Evolutionary conservation across 2,113 vertebrate species (phyloP).

Genomic region (Atractosteus spatula): DNA sequence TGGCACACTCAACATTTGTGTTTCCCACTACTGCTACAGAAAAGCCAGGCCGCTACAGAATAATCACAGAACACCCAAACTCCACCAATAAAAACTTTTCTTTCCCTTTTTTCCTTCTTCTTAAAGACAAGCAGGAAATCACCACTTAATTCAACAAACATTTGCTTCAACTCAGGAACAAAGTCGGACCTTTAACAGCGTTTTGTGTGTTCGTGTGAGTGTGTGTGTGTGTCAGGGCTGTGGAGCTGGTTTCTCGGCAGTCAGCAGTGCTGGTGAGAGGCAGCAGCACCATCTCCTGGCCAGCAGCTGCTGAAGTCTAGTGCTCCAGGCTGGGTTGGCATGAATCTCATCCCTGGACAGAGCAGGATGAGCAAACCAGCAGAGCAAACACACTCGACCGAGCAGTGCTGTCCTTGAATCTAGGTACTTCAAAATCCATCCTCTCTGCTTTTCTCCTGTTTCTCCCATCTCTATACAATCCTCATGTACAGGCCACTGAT

Average conservation of each 20-base stretch:
- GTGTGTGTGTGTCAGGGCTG: slow-evolving; percentile 29
- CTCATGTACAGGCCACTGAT: no score
- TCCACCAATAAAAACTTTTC: slow-evolving; percentile 52
- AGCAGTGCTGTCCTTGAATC: no score
- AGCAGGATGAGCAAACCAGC: no score
- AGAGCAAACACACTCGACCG: no score
- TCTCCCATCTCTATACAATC: no score
- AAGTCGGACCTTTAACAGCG: slow-evolving; percentile 56
- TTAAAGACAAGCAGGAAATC: slow-evolving; percentile 75
- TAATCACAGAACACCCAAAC: slow-evolving; percentile 50
- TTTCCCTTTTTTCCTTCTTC: slow-evolving; percentile 14
- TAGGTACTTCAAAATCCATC: no score
- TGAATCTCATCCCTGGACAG: no score
- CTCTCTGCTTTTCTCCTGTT: no score
- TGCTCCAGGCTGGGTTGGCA: no score
- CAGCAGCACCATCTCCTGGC: slow-evolving; percentile 72
- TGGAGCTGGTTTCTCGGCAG: background rate
- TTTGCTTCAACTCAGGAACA: slow-evolving; percentile 74
- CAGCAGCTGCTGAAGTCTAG: background rate
- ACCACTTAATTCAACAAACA: slow-evolving; percentile 88
- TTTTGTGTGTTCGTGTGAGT: slow-evolving; percentile 24
- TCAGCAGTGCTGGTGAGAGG: slow-evolving; percentile 44
- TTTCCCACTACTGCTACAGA: slow-evolving; percentile 38
- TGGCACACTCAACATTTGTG: slow-evolving; percentile 46
- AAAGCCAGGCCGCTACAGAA: slow-evolving; percentile 26